Evolutionary conservation across 2,888 invertebrate genomes (phyloP).

Genomic region (Heliconius cydno): DNA sequence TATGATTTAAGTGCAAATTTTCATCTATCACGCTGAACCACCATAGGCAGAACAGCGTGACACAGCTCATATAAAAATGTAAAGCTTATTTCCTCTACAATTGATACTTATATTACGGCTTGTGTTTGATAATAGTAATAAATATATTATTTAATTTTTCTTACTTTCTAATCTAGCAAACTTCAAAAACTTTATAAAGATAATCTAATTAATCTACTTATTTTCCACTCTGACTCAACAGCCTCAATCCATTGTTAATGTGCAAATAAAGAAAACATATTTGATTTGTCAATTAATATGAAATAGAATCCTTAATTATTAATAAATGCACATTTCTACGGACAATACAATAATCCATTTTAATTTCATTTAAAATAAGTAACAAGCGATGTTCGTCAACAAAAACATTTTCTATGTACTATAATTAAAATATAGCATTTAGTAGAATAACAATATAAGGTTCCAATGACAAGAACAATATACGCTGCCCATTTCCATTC

Average conservation of each 20-base stretch:
- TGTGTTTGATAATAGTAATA: conserved; percentile 31
- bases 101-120: conserved; percentile 27
- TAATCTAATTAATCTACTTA: conserved; percentile 8
- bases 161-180: conserved; percentile 21
- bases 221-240: background rate
- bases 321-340: conserved; percentile 22
- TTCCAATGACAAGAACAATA: conserved; percentile 7
- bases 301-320: conserved; percentile 17
- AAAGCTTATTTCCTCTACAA: conserved; percentile 32
- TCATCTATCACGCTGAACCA: conserved; percentile 10
- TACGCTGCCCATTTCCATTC: background rate
- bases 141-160: conserved; percentile 26
- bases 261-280: background rate
- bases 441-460: conserved; percentile 20
- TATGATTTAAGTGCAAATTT: conserved; percentile 31
- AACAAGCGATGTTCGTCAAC: conserved; percentile 24
- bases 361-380: conserved; percentile 11
- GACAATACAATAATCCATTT: background rate
- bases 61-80: conserved; percentile 38
- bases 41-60: conserved; percentile 13
- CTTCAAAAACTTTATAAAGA: conserved; percentile 13
- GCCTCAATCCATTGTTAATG: conserved; percentile 18
- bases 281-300: conserved; percentile 14
- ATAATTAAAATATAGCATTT: conserved; percentile 20
- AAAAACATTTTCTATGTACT: conserved; percentile 13